These are phyloP conservation scores for Heliconius nattereri DNA, from an alignment of 1,140 invertebrate genomes.

Conservation along the genomic window DNA sequence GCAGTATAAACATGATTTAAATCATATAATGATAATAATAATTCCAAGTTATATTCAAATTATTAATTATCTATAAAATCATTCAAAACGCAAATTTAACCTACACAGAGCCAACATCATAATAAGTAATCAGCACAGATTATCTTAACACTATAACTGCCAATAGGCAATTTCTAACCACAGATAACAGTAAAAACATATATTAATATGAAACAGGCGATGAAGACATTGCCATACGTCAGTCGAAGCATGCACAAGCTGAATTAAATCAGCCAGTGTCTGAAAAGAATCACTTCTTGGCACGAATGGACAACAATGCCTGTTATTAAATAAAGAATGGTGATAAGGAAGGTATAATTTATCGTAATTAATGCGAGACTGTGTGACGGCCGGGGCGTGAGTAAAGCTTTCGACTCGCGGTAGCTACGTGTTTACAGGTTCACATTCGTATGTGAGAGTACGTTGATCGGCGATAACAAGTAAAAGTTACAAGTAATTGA, in stretches of 20 bases:
- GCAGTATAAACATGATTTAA: background rate
- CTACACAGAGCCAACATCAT: background rate
- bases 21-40: too few relatives aligned
- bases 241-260: slow-evolving; percentile 51
- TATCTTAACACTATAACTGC: background rate
- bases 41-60: too few relatives aligned
- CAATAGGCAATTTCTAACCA: slow-evolving; percentile 1
- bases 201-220: slow-evolving; percentile 45
- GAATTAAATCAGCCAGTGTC: slow-evolving; percentile 75
- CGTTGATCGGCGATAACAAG: slow-evolving; percentile 65
- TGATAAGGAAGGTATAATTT: slow-evolving; percentile 78
- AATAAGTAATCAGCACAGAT: slow-evolving; percentile 8
- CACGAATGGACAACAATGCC: slow-evolving; percentile 76
- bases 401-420: slow-evolving; percentile 72
- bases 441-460: slow-evolving; percentile 42
- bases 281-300: slow-evolving; percentile 76
- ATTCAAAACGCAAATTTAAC: background rate
- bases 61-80: too few relatives aligned
- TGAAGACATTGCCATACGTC: slow-evolving; percentile 52
- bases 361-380: slow-evolving; percentile 69
- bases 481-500: slow-evolving; percentile 65
- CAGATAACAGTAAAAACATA: slow-evolving; percentile 13
- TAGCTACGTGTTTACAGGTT: slow-evolving; percentile 59
- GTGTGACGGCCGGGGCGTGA: slow-evolving; percentile 75
- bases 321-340: slow-evolving; percentile 76